Evolutionary conservation across 1,140 invertebrate genomes (phyloP).

Genomic region (Heliconius melpomene): DNA sequence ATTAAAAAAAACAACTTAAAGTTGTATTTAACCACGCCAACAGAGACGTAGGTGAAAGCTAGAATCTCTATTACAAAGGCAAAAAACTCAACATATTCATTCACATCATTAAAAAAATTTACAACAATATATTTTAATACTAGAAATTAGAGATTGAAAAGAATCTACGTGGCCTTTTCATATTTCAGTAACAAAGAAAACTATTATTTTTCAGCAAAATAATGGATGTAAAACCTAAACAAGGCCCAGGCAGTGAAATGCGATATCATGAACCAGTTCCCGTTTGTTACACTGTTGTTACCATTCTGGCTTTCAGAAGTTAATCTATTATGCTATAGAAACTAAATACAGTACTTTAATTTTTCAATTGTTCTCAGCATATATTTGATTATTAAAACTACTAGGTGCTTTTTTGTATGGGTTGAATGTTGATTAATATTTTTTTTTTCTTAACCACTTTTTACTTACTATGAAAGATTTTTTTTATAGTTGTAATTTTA

Average conservation of each 20-base stretch:
- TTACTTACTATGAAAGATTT: too few species aligned
- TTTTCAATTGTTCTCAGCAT: conserved; percentile 1
- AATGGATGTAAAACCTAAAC: conserved; percentile 1
- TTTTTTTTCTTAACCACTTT: too few species aligned
- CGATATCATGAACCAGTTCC: too few species aligned
- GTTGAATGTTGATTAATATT: too few species aligned
- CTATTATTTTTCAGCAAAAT: background rate
- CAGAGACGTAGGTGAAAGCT: too few species aligned
- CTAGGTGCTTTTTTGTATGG: background rate
- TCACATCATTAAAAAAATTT: background rate
- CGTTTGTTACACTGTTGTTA: background rate
- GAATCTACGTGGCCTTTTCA: background rate
- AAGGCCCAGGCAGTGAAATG: too few species aligned
- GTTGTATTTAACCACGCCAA: too few species aligned
- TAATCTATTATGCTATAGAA: background rate
- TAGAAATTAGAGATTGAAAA: background rate
- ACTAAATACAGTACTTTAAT: background rate
- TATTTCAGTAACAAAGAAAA: background rate
- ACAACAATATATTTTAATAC: background rate
- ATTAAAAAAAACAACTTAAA: too few species aligned
- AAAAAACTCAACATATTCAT: too few species aligned
- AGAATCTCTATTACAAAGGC: too few species aligned
- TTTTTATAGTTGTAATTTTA: too few species aligned
- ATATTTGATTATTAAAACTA: background rate
- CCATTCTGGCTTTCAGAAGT: background rate